Percentiles rank a stretch among this genome's conserved stretches.
These are phyloP conservation scores for Steinernema feltiae DNA, from an alignment of 1,140 invertebrate species.

Conservation along the genomic window DNA sequence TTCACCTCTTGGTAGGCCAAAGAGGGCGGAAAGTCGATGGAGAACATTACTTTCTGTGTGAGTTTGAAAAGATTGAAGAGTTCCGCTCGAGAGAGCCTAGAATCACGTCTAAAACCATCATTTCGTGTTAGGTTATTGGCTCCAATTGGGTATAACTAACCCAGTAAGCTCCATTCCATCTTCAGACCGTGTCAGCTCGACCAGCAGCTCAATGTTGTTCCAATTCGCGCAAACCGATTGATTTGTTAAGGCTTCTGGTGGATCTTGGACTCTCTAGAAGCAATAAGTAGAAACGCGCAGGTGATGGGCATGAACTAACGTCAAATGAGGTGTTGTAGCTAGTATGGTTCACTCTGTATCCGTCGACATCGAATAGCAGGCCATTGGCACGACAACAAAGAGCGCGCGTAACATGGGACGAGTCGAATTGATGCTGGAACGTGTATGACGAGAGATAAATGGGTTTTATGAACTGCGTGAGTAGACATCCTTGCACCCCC, in stretches of 20 bases:
- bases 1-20: not conserved
- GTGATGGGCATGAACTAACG: not conserved
- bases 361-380: not conserved
- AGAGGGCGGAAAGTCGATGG: not conserved
- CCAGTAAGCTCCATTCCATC: not conserved
- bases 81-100: not conserved
- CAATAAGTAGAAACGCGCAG: not conserved
- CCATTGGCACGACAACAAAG: not conserved
- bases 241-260: not conserved
- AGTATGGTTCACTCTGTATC: not conserved
- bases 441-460: not conserved
- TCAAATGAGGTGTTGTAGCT: not conserved
- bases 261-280: not conserved
- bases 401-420: not conserved
- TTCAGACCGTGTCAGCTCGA: not conserved
- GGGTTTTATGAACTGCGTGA: not conserved
- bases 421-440: not conserved
- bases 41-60: not conserved
- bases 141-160: too few species aligned
- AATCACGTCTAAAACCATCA: not conserved
- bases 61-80: not conserved
- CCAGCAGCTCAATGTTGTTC: not conserved
- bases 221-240: not conserved
- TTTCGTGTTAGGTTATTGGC: too few species aligned
- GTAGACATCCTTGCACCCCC: not conserved